phyloP scores from a whole-genome alignment of 1,140 invertebrate species.

The Sycobia sp. region DNA sequence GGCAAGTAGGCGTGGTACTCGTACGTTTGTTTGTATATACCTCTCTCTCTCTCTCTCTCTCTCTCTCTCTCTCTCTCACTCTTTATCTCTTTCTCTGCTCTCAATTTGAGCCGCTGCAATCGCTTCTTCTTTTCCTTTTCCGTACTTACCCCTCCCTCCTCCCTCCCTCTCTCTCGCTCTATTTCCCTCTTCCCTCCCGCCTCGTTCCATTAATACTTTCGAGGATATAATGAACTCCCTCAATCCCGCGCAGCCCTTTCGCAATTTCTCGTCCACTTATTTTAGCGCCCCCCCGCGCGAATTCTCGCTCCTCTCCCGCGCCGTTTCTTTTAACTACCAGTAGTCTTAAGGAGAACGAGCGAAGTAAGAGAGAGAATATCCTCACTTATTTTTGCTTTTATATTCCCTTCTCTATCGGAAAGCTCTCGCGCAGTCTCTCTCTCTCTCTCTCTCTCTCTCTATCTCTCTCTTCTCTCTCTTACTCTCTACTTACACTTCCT shows the following conservation, averaged over 20 bases:
- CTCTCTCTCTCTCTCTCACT: too few relatives aligned
- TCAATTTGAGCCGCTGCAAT: background rate
- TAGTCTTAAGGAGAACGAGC: background rate
- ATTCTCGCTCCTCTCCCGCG: background rate
- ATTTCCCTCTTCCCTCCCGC: background rate
- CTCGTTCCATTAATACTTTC: constrained; percentile 14
- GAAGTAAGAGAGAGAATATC: too few relatives aligned
- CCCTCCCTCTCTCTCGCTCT: background rate
- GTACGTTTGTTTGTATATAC: background rate
- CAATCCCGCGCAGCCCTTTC: background rate
- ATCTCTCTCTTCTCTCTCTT: too few relatives aligned
- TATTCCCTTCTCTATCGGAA: background rate
- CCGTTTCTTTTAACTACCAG: constrained; percentile 27
- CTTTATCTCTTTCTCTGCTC: too few relatives aligned
- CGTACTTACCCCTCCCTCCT: background rate
- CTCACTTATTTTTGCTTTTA: constrained; percentile 17
- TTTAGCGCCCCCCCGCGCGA: background rate
- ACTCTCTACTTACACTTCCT: too few relatives aligned
- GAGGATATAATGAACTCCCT: background rate
- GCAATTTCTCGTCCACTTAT: constrained; percentile 19
- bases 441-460: too few relatives aligned
- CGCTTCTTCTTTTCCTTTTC: background rate
- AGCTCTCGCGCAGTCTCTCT: too few relatives aligned
- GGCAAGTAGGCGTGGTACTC: too few relatives aligned
- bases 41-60: too few relatives aligned